Evolutionary conservation across 2,888 invertebrate species (phyloP), one percentile per base, ranked within the genome.

Genomic region (Agonopterix heracliana): DNA sequence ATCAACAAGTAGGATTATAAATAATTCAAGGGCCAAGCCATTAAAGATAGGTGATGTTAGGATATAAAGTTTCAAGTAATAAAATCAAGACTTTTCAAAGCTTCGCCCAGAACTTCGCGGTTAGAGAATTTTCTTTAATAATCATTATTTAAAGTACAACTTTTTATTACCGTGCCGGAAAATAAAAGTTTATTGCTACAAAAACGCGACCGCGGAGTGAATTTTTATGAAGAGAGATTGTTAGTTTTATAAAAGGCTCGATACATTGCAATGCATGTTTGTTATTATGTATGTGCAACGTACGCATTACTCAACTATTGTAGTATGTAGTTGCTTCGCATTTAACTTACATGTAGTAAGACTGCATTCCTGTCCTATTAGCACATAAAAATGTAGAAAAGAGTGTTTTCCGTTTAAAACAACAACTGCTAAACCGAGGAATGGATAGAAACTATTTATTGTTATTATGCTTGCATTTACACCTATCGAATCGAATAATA

Each of bases 301-400:
- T 36, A 17, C 14, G 13, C 35, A 48, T 48, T 52, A 48, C 46
- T 52, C 51, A 52, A 52, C 51, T 46, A 52, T 52, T 48, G 46
- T 46, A 46, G 55, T 58, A 41, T 52, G 56, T 50, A 50, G 54
- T 57, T 56, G 60, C 57, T 53, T 54, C 47, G 50, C 45, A 57
- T 59, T 52, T 59, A 59, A 54, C 49, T 46, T 51, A 52, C 50
- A 60, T 61, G 67, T 56, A 54, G 68, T 61, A 60, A 46, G 51
- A 56, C 64, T 58, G 61, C 71, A 74, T 74, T 73, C 70, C 68
- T 57, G 56, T 57, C 59, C 59, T 64, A 68, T 69, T 72, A 67
- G 65, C 67, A 64, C 63, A 60, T 64, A 49, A 60, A 63, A 55
- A 58, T 61, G 60, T 57, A 55, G 59, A 61, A 59, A 63, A 57